phyloP scores from a whole-genome alignment of 2,888 invertebrate genomes.

The Azorinus chamasolen region DNA sequence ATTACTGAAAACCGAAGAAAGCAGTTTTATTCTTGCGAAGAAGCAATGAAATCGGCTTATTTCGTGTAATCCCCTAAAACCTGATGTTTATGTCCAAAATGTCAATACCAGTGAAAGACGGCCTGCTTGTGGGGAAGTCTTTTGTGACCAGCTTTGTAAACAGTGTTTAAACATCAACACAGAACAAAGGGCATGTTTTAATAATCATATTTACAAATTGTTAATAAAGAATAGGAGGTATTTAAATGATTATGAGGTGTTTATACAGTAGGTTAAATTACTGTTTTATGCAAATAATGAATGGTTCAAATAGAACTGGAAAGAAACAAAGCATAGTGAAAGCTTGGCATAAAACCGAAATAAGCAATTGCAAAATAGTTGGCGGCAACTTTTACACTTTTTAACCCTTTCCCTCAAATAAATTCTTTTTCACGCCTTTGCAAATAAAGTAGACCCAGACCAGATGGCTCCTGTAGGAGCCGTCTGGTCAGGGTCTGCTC shows the following conservation, averaged over 20 bases:
- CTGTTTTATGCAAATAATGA: conserved; percentile 31
- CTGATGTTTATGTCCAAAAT: conserved; percentile 54
- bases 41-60: conserved; percentile 67
- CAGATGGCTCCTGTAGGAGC: too few species aligned
- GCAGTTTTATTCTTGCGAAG: conserved; percentile 46
- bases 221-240: conserved; percentile 32
- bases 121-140: conserved; percentile 39
- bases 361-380: too few species aligned
- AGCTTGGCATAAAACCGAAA: too few species aligned
- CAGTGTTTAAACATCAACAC: conserved; percentile 1
- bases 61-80: conserved; percentile 58
- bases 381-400: too few species aligned
- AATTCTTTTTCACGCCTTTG: too few species aligned
- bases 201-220: conserved; percentile 62
- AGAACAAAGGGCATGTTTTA: conserved; percentile 56
- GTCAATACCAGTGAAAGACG: conserved; percentile 49
- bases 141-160: conserved; percentile 46
- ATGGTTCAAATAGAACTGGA: conserved; percentile 15
- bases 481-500: too few species aligned
- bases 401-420: too few species aligned
- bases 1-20: conserved; percentile 44
- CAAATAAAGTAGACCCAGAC: too few species aligned
- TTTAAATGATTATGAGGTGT: conserved; percentile 31
- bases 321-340: background rate
- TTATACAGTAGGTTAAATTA: conserved; percentile 43